phyloP scores from a whole-genome alignment of 2,113 vertebrate species.

The Prionailurus bengalensis region DNA sequence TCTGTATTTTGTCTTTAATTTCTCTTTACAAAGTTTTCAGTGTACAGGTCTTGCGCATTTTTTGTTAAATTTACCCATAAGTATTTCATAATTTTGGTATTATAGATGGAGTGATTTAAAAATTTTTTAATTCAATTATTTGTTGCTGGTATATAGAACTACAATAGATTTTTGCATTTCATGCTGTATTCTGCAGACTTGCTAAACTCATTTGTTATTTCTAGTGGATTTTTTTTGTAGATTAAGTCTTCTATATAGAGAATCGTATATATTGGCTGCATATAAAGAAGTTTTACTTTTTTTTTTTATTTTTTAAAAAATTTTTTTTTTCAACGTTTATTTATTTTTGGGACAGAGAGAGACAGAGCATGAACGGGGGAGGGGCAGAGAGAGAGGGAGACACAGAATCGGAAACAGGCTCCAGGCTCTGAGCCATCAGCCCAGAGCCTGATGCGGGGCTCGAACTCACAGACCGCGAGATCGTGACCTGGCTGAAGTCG shows the following conservation, averaged over 20 bases:
- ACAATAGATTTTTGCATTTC: background rate
- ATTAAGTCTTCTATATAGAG: background rate
- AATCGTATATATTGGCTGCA: background rate
- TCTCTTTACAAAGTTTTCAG: background rate
- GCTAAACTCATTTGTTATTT: background rate
- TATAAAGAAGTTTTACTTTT: background rate
- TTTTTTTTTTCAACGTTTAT: no score
- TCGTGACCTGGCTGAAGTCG: no score
- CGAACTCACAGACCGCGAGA: no score
- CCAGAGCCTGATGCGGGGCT: no score
- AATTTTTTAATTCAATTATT: background rate
- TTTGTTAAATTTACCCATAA: background rate
- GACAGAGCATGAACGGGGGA: no score
- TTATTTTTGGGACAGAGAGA: no score
- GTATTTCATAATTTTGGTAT: background rate
- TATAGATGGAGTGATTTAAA: background rate
- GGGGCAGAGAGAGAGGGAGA: no score
- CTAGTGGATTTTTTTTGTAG: background rate
- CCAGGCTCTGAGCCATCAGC: no score
- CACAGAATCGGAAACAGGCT: no score
- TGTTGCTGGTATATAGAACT: background rate
- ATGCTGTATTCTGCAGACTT: background rate
- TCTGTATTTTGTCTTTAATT: background rate
- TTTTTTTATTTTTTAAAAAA: no score
- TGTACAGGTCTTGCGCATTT: background rate